phyloP scores from a whole-genome alignment of 2,797 vertebrate genomes.

The Synanceia verrucosa region DNA sequence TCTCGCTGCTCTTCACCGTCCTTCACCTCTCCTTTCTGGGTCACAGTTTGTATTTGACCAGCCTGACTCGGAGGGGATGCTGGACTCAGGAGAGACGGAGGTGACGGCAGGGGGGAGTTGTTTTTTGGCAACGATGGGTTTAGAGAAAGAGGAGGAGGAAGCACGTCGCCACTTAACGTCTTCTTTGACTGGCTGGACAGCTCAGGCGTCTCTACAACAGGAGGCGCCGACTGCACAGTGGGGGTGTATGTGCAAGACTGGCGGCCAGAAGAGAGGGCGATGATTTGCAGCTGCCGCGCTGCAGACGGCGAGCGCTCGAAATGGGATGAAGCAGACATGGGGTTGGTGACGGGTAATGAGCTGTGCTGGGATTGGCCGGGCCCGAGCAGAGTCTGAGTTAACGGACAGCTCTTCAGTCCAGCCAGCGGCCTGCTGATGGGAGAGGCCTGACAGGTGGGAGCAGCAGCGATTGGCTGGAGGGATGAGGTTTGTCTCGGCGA shows the following conservation, averaged over 20 bases:
- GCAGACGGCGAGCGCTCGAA: constrained; percentile 82
- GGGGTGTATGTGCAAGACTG: constrained; percentile 81
- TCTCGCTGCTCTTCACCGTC: constrained; percentile 31
- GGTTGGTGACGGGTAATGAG: constrained; percentile 72
- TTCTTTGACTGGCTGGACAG: constrained; percentile 78
- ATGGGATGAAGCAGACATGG: constrained; percentile 71
- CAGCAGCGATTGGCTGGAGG: constrained; percentile 80
- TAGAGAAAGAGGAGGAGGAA: constrained; percentile 68
- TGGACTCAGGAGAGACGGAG: constrained; percentile 74
- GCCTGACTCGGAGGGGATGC: constrained; percentile 67
- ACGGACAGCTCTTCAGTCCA: constrained; percentile 83
- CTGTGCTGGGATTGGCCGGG: constrained; percentile 72
- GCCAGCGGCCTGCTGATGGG: constrained; percentile 79
- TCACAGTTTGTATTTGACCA: constrained; percentile 60
- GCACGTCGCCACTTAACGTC: constrained; percentile 55
- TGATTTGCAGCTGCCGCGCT: constrained; percentile 86
- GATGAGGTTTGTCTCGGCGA: constrained; percentile 87
- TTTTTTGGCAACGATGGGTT: constrained; percentile 70
- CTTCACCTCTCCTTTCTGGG: constrained; percentile 36
- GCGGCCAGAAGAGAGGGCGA: constrained; percentile 91
- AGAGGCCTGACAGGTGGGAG: constrained; percentile 82
- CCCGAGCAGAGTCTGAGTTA: constrained; percentile 74
- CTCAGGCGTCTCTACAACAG: constrained; percentile 66
- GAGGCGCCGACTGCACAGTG: constrained; percentile 73
- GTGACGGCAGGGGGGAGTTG: constrained; percentile 79